A percentile compares a stretch with the other conserved stretches of the same genome.
phyloP scores from a whole-genome alignment of 2,797 vertebrate genomes.

The Pipistrellus kuhlii region DNA sequence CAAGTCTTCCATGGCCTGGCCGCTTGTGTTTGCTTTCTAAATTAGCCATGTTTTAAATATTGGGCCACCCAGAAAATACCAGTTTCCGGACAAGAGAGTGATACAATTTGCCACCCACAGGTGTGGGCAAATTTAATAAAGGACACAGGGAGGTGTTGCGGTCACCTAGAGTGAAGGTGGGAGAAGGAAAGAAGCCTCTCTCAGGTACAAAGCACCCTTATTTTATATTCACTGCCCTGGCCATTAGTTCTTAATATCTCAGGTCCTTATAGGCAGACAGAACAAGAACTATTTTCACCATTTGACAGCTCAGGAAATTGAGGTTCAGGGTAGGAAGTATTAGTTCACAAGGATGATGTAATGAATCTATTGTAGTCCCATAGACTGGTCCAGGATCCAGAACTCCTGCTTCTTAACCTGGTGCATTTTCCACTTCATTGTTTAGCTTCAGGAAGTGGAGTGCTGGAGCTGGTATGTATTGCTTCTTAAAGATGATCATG shows the following conservation, averaged over 20 bases:
- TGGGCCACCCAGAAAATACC: not conserved
- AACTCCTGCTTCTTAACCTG: not conserved
- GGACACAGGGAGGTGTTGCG: not conserved
- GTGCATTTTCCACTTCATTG: not conserved
- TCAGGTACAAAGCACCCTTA: not conserved
- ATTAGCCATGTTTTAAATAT: constrained; percentile 50
- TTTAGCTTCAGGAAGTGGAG: not conserved
- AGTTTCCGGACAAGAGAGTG: constrained; percentile 31
- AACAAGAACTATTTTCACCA: not conserved
- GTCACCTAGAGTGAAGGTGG: not conserved
- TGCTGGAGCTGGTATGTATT: not conserved
- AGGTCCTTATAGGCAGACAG: not conserved
- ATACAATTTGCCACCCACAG: not conserved
- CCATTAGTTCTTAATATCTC: not conserved
- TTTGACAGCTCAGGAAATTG: not conserved
- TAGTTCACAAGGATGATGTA: not conserved
- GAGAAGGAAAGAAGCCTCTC: not conserved
- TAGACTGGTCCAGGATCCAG: not conserved
- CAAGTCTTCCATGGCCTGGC: not conserved
- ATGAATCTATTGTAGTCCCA: not conserved
- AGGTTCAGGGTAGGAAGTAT: not conserved
- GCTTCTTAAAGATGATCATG: not conserved
- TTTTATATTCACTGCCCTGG: not conserved
- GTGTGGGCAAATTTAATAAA: not conserved
- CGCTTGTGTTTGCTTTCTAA: not conserved